Evolutionary conservation across 2,888 invertebrate genomes (phyloP), one percentile per base, ranked within the genome.

Genomic region (Hypolimnas misippus): DNA sequence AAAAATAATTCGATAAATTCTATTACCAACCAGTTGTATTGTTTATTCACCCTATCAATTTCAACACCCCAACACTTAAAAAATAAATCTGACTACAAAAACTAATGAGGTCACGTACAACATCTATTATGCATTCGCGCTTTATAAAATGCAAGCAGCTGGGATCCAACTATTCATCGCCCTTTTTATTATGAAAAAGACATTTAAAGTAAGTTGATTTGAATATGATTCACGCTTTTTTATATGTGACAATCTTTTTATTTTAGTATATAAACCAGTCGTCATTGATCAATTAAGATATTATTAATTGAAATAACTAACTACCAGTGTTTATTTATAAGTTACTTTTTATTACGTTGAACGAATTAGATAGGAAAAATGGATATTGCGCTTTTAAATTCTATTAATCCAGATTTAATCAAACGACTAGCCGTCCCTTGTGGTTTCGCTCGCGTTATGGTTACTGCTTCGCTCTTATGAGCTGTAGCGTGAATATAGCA

Each of bases 101-200:
- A 52, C 42, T 21, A 66, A 62, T 42, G 52, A 58, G 66, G 66
- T 62, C 64, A 66, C 64, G 61, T 54, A 38, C 51, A 52, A 53
- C n/a, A 53, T 52, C 31, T 57, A 60, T 61, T 58, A 64, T 62
- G 61, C 56, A 66, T 58, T 55, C 38, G n/a, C 17, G 42, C 42
- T 61, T 51, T 46, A 54, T 51, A 59, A 59, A 61, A 64, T 46
- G 57, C 50, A 52, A 58, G 46, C 62, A 46, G 52, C 35, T 49
- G 54, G 38, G 16, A 35, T 51, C 55, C 55, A 40, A 54, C 42
- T 31, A 58, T 51, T 58, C 51, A 62, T 61, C 44, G 12, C 49
- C 31, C 40, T 35, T 50, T 42, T 44, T 8, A 50, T 46, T 21
- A 46, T 19, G 19, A 44, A 53, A 49, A 46, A 44, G 44, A 35